These are phyloP conservation scores for Caenorhabditis becei DNA, from an alignment of 2,888 invertebrate genomes.

Conservation along the genomic window DNA sequence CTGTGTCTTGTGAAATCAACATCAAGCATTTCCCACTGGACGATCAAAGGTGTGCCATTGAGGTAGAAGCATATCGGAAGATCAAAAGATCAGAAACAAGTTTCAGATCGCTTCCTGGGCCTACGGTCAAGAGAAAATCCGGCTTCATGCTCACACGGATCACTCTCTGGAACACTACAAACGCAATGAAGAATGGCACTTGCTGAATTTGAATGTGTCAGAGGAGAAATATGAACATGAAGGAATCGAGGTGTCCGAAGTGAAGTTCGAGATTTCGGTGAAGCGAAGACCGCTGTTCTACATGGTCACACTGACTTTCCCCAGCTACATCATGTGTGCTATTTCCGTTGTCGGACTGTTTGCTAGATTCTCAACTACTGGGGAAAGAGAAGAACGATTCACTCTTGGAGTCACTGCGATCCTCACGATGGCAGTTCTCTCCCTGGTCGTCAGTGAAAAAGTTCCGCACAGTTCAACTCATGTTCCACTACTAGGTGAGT, in stretches of 20 bases:
- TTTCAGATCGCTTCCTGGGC: slow-evolving; percentile 80
- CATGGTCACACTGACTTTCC: slow-evolving; percentile 80
- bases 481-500: slow-evolving; percentile 76
- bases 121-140: slow-evolving; percentile 78
- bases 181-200: slow-evolving; percentile 77
- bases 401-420: slow-evolving; percentile 80
- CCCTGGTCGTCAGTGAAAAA: slow-evolving; percentile 79
- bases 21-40: slow-evolving; percentile 74
- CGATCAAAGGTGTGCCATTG: slow-evolving; percentile 77
- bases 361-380: slow-evolving; percentile 78
- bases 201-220: slow-evolving; percentile 73
- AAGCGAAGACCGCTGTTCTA: slow-evolving; percentile 80
- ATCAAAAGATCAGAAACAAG: not conserved
- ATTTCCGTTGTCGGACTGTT: slow-evolving; percentile 79
- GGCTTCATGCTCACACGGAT: slow-evolving; percentile 75
- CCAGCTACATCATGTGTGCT: slow-evolving; percentile 78
- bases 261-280: slow-evolving; percentile 77
- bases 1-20: slow-evolving; percentile 78
- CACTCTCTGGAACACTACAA: slow-evolving; percentile 78
- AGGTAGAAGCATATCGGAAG: slow-evolving; percentile 68
- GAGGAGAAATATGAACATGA: slow-evolving; percentile 78
- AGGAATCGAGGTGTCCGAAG: slow-evolving; percentile 78
- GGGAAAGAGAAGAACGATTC: slow-evolving; percentile 77
- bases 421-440: slow-evolving; percentile 80
- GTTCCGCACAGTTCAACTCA: slow-evolving; percentile 79